Conservation (phyloP, 2,797 vertebrate genomes). For the Ctenopoma multispine region DNA sequence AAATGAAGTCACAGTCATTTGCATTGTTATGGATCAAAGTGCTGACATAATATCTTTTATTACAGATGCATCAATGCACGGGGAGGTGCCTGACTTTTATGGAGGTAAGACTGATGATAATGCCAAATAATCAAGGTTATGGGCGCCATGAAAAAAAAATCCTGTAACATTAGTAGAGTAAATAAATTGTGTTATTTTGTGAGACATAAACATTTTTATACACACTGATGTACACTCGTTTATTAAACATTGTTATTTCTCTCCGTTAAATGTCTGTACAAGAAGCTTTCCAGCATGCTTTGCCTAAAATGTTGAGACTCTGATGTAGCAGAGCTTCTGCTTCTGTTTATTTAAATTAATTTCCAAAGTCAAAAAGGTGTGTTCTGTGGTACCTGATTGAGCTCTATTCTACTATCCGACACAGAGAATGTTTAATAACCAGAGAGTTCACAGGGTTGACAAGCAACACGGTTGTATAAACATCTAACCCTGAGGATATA, state of each 20-base stretch:
- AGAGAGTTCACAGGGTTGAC: neutral
- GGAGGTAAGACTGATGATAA: slow-evolving; percentile 66
- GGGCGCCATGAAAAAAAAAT: neutral
- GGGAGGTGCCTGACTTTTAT: slow-evolving; percentile 62
- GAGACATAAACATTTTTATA: neutral
- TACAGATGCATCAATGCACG: slow-evolving; percentile 66
- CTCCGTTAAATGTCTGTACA: too few species aligned
- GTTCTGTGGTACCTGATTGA: neutral
- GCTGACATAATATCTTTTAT: slow-evolving; percentile 38
- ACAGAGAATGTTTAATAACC: slow-evolving; percentile 4
- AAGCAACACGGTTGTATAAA: neutral
- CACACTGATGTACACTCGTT: too few species aligned
- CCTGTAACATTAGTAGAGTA: neutral
- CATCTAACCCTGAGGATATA: neutral
- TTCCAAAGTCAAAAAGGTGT: neutral
- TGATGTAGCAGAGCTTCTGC: neutral
- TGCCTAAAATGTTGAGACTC: too few species aligned
- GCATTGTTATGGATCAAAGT: slow-evolving; percentile 5
- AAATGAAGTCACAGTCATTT: neutral
- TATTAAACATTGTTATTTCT: too few species aligned
- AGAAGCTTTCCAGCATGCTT: too few species aligned
- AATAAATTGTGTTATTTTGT: neutral
- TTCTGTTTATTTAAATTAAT: neutral
- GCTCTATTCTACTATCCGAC: neutral
- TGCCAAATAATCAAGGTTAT: neutral